Base-by-base conservation (phyloP, 1,140 invertebrate species). In the Drosophila tropicalis region DNA sequence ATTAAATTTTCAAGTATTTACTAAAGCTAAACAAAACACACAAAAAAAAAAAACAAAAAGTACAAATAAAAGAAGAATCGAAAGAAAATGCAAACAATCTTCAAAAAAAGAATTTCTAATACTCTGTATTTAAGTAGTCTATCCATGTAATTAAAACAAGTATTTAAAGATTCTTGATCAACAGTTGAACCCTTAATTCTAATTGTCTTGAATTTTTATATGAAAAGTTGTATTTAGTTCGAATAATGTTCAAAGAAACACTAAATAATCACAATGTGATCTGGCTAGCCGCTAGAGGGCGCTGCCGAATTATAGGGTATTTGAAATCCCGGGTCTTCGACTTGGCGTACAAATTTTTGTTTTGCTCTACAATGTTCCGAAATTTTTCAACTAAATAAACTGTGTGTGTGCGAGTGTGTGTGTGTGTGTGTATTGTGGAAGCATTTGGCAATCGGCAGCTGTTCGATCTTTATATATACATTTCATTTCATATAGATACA, bases 1-100 rank as follows among this genome's bases (percentile, higher is more conserved):
- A 87, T 87, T 87, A 79, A 87, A 87, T 87, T 87, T 83, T 87
- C 84, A 87, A 87, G 83, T 87, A 87, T 87, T 87, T 87, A 87
- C 83, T 83, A 76, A 87, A 87, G 75, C 83, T 83, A 89, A 87
- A 87, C 83, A 87, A 83, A 87, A 87, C 72, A 87, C 71, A 86
- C 69, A 68, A 32, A 72, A 13, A 39, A 5, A 62, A 22, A 68
- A 4, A 63, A 55, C 12, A 56, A 32, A 54, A 55, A 19, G 29
- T 29, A 29, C 29, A 61, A 25, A 51, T 12, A 51, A 5, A 51
- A 51, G 10, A 51, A 51, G 44, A 51, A 51, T 19, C 12, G 17
- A 22, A 51, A 22, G 58, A 70, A 79, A 65, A 71, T 69, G 44
- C 56, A 58, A 58, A 36, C 56, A 58, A 58, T 7, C 51, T 29